Evolutionary conservation across 1,140 invertebrate species (phyloP).

Genomic region (Drosophila arizonae): DNA sequence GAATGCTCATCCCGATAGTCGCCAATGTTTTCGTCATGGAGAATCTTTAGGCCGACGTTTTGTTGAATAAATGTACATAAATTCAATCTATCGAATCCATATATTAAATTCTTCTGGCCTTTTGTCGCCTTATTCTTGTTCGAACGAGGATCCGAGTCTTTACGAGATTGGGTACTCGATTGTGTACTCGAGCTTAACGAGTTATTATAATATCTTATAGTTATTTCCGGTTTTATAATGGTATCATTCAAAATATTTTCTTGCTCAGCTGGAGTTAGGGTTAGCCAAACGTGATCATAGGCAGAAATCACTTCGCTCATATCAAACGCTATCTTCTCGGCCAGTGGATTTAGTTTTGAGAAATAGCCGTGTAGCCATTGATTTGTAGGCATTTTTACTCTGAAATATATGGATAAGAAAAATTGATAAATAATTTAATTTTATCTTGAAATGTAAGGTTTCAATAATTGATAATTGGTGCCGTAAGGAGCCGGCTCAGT

Average conservation of each 20-base stretch:
- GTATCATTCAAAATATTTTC: constrained; percentile 60
- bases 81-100: constrained; percentile 54
- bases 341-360: constrained; percentile 65
- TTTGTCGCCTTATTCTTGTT: constrained; percentile 9
- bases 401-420: constrained; percentile 17
- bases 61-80: constrained; percentile 53
- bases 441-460: no score
- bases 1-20: constrained; percentile 74
- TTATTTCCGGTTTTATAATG: constrained; percentile 66
- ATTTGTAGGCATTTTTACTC: constrained; percentile 39
- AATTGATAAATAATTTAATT: not conserved
- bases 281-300: constrained; percentile 52
- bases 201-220: constrained; percentile 45
- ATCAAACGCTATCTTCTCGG: constrained; percentile 60
- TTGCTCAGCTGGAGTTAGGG: constrained; percentile 48
- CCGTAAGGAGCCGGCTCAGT: no score
- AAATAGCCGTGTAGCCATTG: constrained; percentile 55
- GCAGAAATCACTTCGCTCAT: constrained; percentile 49
- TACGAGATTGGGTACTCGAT: constrained; percentile 2
- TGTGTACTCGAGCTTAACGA: not conserved
- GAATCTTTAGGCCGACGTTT: constrained; percentile 55
- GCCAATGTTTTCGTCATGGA: constrained; percentile 62
- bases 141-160: not conserved
- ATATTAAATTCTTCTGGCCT: constrained; percentile 21
- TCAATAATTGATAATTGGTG: no score